These are phyloP conservation scores for Parotocinclus haroldoi DNA, from an alignment of 2,797 vertebrate genomes.

Conservation along the genomic window DNA sequence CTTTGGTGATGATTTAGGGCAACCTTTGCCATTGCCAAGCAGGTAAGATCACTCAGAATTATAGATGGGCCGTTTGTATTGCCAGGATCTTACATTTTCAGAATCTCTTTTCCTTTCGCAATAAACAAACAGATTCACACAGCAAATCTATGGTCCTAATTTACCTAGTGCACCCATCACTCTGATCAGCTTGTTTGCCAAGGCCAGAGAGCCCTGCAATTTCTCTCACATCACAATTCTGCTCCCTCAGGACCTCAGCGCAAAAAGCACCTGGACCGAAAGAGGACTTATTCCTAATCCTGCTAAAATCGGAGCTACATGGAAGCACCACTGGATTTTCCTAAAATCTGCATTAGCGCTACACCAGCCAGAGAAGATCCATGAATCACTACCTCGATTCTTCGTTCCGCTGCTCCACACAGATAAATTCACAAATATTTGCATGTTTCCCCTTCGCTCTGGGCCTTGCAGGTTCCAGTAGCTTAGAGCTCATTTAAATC, in stretches of 20 bases:
- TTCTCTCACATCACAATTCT: slow-evolving; percentile 9
- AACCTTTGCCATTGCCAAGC: slow-evolving; percentile 24
- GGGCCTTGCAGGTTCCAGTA: background rate
- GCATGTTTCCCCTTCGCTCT: background rate
- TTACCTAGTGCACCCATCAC: slow-evolving; percentile 13
- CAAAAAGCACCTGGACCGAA: slow-evolving; percentile 14
- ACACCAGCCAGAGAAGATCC: background rate
- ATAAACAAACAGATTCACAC: slow-evolving; percentile 30
- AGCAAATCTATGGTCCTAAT: slow-evolving; percentile 39
- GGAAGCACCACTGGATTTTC: background rate
- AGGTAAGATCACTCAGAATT: slow-evolving; percentile 28
- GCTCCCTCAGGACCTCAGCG: background rate
- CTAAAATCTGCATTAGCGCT: background rate
- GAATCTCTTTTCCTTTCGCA: slow-evolving; percentile 27
- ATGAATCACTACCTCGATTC: background rate
- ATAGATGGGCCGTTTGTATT: background rate
- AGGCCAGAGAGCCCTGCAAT: slow-evolving; percentile 11
- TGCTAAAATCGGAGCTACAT: background rate
- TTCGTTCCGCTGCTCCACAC: background rate
- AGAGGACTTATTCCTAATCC: slow-evolving; percentile 1
- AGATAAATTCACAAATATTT: background rate
- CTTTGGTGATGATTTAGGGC: slow-evolving; percentile 28
- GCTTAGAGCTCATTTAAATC: background rate
- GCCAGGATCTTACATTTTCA: background rate
- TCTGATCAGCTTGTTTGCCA: slow-evolving; percentile 6